phyloP scores from a whole-genome alignment of 1,140 invertebrate genomes.

The Armadillidium nasatum region DNA sequence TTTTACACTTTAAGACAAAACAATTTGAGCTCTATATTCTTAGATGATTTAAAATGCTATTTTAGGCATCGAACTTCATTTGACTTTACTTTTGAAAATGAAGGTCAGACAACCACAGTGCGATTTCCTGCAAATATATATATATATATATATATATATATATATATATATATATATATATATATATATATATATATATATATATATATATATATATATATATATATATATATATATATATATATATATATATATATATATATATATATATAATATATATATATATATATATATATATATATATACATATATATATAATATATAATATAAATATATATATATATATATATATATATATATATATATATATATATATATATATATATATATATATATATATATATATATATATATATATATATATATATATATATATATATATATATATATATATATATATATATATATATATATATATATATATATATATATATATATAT shows the following conservation, averaged over 20 bases:
- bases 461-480: no score
- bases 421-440: neutral
- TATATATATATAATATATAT: constrained; percentile 14
- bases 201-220: neutral
- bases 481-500: no score
- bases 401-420: neutral
- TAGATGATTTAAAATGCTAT: no score
- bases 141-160: no score
- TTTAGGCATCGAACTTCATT: no score
- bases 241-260: constrained; percentile 14
- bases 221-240: constrained; percentile 15
- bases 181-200: no score
- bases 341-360: constrained; percentile 14
- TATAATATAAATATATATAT: constrained; percentile 11
- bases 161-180: no score
- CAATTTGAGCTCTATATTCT: no score
- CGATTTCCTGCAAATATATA: no score
- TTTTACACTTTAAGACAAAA: no score
- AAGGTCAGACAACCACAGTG: no score
- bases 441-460: constrained; percentile 6
- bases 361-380: constrained; percentile 10
- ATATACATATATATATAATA: neutral
- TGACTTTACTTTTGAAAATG: no score
- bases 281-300: constrained; percentile 13
- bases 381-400: constrained; percentile 6